phyloP scores from a whole-genome alignment of 2,113 vertebrate genomes.

The Notarius lentiginosus region DNA sequence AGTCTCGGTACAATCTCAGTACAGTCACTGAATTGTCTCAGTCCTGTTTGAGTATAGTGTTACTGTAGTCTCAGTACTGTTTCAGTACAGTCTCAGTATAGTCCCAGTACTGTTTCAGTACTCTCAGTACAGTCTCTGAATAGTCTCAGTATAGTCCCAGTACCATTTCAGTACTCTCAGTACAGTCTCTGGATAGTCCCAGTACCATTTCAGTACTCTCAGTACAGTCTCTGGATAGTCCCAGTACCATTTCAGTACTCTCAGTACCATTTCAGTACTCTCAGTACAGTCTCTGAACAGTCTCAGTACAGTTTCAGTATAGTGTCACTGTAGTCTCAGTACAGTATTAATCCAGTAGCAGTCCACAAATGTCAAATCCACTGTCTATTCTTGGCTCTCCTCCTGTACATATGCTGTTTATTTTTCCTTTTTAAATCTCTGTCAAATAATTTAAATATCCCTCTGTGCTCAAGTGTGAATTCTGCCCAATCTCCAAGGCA shows the following conservation, averaged over 20 bases:
- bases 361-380: not conserved
- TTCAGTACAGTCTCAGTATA: not conserved
- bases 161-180: not conserved
- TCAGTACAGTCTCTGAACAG: not conserved
- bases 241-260: not conserved
- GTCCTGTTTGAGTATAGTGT: not conserved
- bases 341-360: not conserved
- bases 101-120: not conserved
- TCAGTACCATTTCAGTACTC: not conserved
- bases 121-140: not conserved
- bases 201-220: not conserved
- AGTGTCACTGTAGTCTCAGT: not conserved
- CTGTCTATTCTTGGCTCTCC: not conserved
- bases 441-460: conserved; percentile 41
- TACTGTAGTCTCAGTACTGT: not conserved
- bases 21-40: not conserved
- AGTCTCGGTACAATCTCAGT: not conserved
- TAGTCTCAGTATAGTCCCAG: too few species aligned
- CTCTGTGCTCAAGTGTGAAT: conserved; percentile 20
- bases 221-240: too few species aligned
- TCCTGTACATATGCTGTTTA: not conserved
- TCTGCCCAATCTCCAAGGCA: conserved; percentile 50
- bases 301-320: not conserved
- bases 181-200: not conserved
- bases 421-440: conserved; percentile 27